Evolutionary conservation across 2,113 vertebrate genomes (phyloP).

Genomic region (Lepisosteus oculatus): DNA sequence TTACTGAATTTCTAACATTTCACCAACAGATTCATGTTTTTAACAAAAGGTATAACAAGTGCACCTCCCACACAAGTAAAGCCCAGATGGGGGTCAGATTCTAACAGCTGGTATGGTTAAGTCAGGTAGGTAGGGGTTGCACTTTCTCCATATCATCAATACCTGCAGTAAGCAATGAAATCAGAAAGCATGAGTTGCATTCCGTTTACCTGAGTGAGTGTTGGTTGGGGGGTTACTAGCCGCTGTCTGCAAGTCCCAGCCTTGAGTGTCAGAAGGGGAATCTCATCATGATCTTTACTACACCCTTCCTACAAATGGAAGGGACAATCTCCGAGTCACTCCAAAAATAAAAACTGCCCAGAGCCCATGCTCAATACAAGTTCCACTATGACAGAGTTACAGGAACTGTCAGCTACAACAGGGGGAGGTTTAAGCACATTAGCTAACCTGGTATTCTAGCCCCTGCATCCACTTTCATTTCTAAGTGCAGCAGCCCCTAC

Average conservation of each 20-base stretch:
- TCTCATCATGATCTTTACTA: constrained; percentile 59
- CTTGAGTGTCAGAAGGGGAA: constrained; percentile 58
- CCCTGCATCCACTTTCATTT: constrained; percentile 13
- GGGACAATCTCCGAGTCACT: constrained; percentile 60
- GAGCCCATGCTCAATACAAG: constrained; percentile 38
- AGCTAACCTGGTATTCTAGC: constrained; percentile 10
- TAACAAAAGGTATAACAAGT: too few relatives aligned
- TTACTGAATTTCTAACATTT: too few relatives aligned
- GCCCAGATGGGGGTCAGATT: neutral
- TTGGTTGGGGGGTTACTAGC: constrained; percentile 56
- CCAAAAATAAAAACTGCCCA: constrained; percentile 75
- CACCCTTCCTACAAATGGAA: constrained; percentile 65
- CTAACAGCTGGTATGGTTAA: neutral
- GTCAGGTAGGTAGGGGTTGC: neutral
- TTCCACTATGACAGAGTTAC: constrained; percentile 42
- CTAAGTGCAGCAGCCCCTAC: constrained; percentile 44
- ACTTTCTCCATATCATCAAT: neutral
- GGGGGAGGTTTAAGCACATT: constrained; percentile 60
- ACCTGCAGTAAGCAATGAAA: neutral
- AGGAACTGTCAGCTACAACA: constrained; percentile 29
- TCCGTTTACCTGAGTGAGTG: constrained; percentile 71
- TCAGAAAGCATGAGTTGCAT: constrained; percentile 28
- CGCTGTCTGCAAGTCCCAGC: constrained; percentile 62
- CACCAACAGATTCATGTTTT: too few relatives aligned
- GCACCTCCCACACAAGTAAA: neutral